Evolutionary conservation across 2,888 invertebrate genomes (phyloP).

Genomic region (Dexiosoma caninum): DNA sequence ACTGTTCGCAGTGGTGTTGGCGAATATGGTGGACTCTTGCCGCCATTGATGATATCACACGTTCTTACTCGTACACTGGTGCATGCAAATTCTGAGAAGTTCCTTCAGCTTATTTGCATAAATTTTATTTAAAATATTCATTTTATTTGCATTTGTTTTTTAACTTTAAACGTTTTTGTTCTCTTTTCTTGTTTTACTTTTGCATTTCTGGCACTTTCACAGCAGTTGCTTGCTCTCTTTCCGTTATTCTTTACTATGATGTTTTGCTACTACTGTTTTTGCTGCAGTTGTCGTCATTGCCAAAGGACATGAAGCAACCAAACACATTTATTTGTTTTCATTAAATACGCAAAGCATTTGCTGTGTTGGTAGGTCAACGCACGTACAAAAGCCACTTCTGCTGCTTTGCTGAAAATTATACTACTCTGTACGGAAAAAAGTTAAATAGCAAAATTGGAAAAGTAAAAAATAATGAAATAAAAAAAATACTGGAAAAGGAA

Average conservation of each 20-base stretch:
- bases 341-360: conserved; percentile 64
- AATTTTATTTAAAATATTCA: conserved; percentile 43
- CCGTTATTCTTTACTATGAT: neutral
- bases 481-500: conserved; percentile 25
- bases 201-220: conserved; percentile 30
- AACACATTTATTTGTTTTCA: conserved; percentile 2
- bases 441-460: conserved; percentile 29
- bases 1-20: conserved; percentile 16
- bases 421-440: conserved; percentile 24
- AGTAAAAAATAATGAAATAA: conserved; percentile 19
- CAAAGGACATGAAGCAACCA: conserved; percentile 56
- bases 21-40: neutral
- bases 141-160: conserved; percentile 41
- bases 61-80: neutral
- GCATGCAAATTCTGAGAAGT: conserved; percentile 2
- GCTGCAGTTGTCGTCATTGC: conserved; percentile 60
- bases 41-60: conserved; percentile 29
- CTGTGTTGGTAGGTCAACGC: conserved; percentile 78
- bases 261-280: conserved; percentile 8
- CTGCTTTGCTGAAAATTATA: conserved; percentile 46
- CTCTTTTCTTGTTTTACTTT: conserved; percentile 1
- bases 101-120: conserved; percentile 57
- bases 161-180: conserved; percentile 22
- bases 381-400: conserved; percentile 77
- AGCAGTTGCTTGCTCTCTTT: conserved; percentile 1